Evolutionary conservation across 2,888 invertebrate genomes (phyloP), one percentile per base, ranked within the genome.

Genomic region (Erannis defoliaria): DNA sequence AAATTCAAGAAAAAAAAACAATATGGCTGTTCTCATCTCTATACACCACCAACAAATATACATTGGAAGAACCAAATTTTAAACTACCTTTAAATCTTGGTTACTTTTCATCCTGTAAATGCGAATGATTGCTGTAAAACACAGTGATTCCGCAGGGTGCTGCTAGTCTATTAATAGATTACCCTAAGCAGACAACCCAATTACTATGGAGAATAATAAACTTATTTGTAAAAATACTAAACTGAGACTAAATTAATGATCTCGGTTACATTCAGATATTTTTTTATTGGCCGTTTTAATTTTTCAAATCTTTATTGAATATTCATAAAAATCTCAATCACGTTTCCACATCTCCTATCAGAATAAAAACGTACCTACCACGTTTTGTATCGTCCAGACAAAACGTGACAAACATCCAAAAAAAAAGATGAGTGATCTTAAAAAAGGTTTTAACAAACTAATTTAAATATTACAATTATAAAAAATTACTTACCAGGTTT

Each of bases 401-500:
- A 62, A 63, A 60, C 55, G 29, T 49, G 33, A 18, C 19, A 49
- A 40, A 5, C 40, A 51, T 10, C 9, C 49, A 18, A 43, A 49
- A 55, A 40, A 33, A 9, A n/a, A n/a, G n/a, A n/a, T n/a, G n/a
- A n/a, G n/a, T n/a, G n/a, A n/a, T n/a, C n/a, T n/a, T n/a, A n/a
- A n/a, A n/a, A n/a, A n/a, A n/a, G n/a, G 21, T 0, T 26, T 5
- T 3, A 46, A 1, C 40, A 18, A 5, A 48, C 3, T 37, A 1
- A 2, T 8, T 19, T n/a, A 16, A 12, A 45, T 12, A 9, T 19
- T n/a, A n/a, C n/a, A n/a, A n/a, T 0, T n/a, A 9, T 37, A n/a
- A 19, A 12, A 42, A 56, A 50, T 59, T 31, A 62, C 70, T 67
- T 58, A 70, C 70, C 66, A 38, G 9, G 5, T 23, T 49, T 60